These are phyloP conservation scores for Cherax destructor DNA, from an alignment of 1,140 invertebrate genomes.

Conservation along the genomic window DNA sequence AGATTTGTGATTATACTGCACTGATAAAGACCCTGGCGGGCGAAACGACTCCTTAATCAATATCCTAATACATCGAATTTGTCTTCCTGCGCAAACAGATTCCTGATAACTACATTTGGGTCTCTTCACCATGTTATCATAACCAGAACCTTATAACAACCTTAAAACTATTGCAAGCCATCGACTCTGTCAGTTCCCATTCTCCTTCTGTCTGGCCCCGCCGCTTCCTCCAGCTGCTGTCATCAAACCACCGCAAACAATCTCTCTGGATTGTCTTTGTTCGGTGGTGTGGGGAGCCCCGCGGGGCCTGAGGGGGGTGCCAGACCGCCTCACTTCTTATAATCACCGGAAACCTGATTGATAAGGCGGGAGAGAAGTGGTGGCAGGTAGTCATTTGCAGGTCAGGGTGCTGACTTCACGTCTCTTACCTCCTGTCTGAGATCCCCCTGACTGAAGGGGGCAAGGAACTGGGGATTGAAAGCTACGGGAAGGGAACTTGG, in stretches of 20 bases:
- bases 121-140: no score
- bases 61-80: no score
- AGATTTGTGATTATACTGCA: no score
- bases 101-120: no score
- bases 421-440: neutral
- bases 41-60: no score
- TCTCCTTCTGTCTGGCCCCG: slow-evolving; percentile 12
- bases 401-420: neutral
- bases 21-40: no score
- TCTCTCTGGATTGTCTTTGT: neutral
- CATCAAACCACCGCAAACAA: neutral
- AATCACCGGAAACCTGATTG: slow-evolving; percentile 55
- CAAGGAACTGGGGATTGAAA: no score
- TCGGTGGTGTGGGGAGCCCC: neutral
- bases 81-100: no score
- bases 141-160: no score
- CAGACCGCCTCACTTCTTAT: neutral
- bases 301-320: neutral
- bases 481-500: no score
- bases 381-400: slow-evolving; percentile 57
- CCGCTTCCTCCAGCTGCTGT: neutral
- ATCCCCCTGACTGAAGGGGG: no score
- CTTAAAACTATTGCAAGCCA: neutral
- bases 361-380: slow-evolving; percentile 14
- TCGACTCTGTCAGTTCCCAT: neutral